Evolutionary conservation across 2,797 vertebrate genomes (phyloP).

Genomic region (Cryptoprocta ferox): DNA sequence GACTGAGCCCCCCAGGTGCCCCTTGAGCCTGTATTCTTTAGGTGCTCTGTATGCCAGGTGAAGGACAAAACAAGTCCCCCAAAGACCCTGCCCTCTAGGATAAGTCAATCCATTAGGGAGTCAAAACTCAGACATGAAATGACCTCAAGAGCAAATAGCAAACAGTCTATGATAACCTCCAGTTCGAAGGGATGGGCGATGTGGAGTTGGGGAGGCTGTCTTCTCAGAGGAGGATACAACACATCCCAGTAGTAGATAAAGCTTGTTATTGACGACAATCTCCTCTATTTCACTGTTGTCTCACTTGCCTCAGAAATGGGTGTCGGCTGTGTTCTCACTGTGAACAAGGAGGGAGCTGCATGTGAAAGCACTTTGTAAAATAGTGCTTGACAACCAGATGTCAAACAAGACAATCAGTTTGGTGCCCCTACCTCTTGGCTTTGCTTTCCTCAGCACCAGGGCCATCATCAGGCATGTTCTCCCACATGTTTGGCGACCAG

Average conservation of each 20-base stretch:
- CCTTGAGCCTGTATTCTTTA: neutral
- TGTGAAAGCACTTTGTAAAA: no score
- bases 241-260: neutral
- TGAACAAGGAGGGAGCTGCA: neutral
- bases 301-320: neutral
- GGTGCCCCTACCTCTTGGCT: neutral
- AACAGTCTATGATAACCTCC: neutral
- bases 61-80: neutral
- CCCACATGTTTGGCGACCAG: neutral
- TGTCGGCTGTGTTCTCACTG: no score
- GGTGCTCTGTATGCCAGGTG: neutral
- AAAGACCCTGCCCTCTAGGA: neutral
- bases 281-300: neutral
- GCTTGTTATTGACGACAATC: neutral
- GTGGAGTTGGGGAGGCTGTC: accelerated
- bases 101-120: neutral
- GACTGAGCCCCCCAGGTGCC: no score
- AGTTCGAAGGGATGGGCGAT: neutral
- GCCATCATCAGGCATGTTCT: neutral
- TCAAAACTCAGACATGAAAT: neutral
- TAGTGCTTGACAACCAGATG: no score
- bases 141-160: neutral
- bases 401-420: neutral
- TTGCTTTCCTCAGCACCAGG: neutral
- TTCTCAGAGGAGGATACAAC: neutral